A percentile compares a stretch with the other conserved stretches of the same genome.
Conservation (phyloP, 2,113 vertebrate genomes). For the Pelmatolapia mariae region DNA sequence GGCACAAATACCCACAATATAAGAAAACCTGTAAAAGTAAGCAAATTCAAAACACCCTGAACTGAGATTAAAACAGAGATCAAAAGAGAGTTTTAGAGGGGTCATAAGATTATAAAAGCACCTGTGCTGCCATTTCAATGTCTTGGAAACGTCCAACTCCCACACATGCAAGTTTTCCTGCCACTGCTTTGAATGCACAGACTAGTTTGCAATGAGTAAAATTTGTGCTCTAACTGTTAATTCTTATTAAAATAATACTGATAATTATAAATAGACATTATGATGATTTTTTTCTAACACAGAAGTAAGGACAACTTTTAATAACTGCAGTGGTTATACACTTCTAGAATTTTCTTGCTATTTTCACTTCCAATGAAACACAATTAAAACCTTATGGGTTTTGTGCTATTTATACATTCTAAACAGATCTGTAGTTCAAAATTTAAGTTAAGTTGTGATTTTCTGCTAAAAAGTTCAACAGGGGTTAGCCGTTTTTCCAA, state of each 20-base stretch:
- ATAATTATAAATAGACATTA: not conserved
- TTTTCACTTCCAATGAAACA: not conserved
- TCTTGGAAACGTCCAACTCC: not conserved
- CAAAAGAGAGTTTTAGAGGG: not conserved
- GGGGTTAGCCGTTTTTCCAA: not conserved
- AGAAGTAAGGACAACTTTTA: not conserved
- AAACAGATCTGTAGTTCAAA: not conserved
- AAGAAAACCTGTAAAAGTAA: not conserved
- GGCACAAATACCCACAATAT: not conserved
- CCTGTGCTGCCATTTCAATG: not conserved
- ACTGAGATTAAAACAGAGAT: not conserved
- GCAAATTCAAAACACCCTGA: not conserved
- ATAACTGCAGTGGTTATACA: not conserved
- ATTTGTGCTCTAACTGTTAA: not conserved
- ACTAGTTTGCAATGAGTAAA: not conserved
- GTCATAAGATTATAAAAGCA: not conserved
- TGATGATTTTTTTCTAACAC: not conserved
- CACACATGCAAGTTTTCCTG: not conserved
- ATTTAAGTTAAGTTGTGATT: not conserved
- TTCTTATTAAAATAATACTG: not conserved
- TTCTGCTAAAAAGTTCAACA: not conserved
- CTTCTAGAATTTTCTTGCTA: not conserved
- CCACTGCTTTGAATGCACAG: not conserved
- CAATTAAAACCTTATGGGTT: not conserved
- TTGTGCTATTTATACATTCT: not conserved